These are phyloP conservation scores for Zaprionus taronus DNA, from an alignment of 1,140 invertebrate species.

Conservation along the genomic window DNA sequence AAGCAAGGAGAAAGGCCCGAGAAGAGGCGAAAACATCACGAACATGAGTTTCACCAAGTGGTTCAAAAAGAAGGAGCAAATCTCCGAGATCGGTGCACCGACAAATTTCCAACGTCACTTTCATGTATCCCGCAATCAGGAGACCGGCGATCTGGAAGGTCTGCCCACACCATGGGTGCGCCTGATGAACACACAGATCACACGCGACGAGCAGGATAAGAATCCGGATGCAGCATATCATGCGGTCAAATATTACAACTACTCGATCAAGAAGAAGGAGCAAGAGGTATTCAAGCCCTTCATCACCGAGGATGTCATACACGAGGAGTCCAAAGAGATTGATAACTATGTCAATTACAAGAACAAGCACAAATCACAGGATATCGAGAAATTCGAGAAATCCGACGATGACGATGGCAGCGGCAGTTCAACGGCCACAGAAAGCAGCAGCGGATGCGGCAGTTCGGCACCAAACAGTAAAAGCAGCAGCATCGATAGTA, in stretches of 20 bases:
- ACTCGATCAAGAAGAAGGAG: slow-evolving; percentile 91
- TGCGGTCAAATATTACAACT: slow-evolving; percentile 96
- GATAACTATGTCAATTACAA: slow-evolving; percentile 90
- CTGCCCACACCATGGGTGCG: slow-evolving; percentile 91
- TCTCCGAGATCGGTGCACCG: slow-evolving; percentile 89
- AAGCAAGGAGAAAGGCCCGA: not conserved
- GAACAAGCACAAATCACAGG: slow-evolving; percentile 87
- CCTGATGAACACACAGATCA: slow-evolving; percentile 94
- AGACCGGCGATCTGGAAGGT: slow-evolving; percentile 91
- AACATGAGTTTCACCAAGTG: slow-evolving; percentile 76
- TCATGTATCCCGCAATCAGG: slow-evolving; percentile 91
- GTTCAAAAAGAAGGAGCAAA: slow-evolving; percentile 81
- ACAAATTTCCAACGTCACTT: slow-evolving; percentile 92
- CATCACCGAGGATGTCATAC: slow-evolving; percentile 90
- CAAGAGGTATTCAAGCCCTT: slow-evolving; percentile 90
- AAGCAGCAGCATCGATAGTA: slow-evolving; percentile 76
- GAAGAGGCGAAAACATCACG: slow-evolving; percentile 14
- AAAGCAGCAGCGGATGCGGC: slow-evolving; percentile 69
- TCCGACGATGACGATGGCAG: slow-evolving; percentile 69
- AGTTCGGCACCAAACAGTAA: slow-evolving; percentile 71
- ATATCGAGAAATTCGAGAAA: slow-evolving; percentile 81
- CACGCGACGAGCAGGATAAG: slow-evolving; percentile 93
- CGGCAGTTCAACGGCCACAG: slow-evolving; percentile 60
- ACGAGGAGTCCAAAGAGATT: slow-evolving; percentile 91
- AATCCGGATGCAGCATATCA: slow-evolving; percentile 94